Percentiles rank a stretch among this genome's conserved stretches.
These are phyloP conservation scores for Eira barbara DNA, from an alignment of 2,113 vertebrate species.

Conservation along the genomic window DNA sequence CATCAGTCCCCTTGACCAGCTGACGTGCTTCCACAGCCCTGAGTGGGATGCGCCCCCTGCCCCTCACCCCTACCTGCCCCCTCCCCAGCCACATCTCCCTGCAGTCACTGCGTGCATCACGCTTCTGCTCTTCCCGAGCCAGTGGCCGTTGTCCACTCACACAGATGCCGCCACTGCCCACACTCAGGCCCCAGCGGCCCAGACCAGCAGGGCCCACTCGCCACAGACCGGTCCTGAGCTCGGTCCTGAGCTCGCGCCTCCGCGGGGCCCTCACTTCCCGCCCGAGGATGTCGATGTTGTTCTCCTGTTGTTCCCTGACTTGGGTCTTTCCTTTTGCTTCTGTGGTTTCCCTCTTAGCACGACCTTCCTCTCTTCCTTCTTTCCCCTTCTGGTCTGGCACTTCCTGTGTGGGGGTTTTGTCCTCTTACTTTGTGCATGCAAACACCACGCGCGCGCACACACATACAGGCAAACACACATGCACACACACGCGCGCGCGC, in stretches of 20 bases:
- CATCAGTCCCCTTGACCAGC: background rate
- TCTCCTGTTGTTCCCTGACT: background rate
- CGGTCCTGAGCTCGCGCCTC: background rate
- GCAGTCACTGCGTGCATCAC: accelerated
- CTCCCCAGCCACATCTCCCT: accelerated
- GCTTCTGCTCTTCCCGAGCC: accelerated
- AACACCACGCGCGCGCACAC: background rate
- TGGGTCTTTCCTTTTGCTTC: background rate
- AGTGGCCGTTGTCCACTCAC: accelerated
- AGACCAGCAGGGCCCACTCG: accelerated
- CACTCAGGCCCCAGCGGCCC: background rate
- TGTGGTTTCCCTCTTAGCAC: background rate
- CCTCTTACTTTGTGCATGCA: accelerated
- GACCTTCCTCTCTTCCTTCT: background rate
- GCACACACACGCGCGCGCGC: background rate
- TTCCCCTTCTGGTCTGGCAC: background rate
- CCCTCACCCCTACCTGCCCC: accelerated
- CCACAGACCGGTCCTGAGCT: background rate
- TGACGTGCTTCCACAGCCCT: background rate
- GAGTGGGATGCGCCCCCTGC: background rate
- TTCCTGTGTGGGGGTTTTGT: accelerated
- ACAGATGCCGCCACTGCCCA: background rate
- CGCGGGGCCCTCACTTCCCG: background rate
- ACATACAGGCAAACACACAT: accelerated
- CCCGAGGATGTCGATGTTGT: accelerated